Base-by-base conservation (phyloP, 37 sponge, comb jelly and placozoan genomes). In the Corticium candelabrum region DNA sequence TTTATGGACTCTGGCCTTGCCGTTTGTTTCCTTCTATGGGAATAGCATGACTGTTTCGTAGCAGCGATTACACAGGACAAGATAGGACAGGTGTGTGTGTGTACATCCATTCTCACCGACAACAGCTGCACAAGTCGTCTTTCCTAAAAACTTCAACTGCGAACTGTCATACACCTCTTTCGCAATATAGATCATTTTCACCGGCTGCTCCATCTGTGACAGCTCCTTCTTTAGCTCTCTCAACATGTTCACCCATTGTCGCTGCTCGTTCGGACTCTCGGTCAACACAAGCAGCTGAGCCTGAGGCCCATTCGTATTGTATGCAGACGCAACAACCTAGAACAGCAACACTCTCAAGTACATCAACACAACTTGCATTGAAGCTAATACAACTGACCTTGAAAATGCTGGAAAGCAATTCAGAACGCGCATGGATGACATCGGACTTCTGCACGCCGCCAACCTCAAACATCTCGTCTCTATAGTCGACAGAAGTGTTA, bases 361-460 rank as follows among this genome's bases (percentile, higher is more conserved):
- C n/a, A n/a, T n/a, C n/a, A n/a, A n/a, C n/a, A n/a, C n/a, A n/a
- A n/a, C n/a, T n/a, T n/a, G n/a, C n/a, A n/a, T n/a, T n/a, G n/a
- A n/a, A n/a, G n/a, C n/a, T n/a, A n/a, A n/a, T n/a, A n/a, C n/a
- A n/a, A n/a, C n/a, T 50, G 62, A 86, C 78, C 38, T 94, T 98
- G 82, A 98, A 94, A 35, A 98, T 98, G 76, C 79, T 78, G 3
- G 99, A 93, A 2, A 98, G 86, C 27, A 85, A 84, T 73, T 80
- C 85, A 1, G 88, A 80, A 35, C 84, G 83, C 4, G 99, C 99
- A 78, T 98, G 99, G 41, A 98, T 98, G 41, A 94, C 99, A 84
- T 98, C 99, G 29, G 92, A 87, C 2, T 78, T 43, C 29, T 89
- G 84, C 41, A 95, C 96, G 50, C 74, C 37, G 3, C 80, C 76